phyloP scores from a whole-genome alignment of 1,140 invertebrate species.

The Sycobia sp. region DNA sequence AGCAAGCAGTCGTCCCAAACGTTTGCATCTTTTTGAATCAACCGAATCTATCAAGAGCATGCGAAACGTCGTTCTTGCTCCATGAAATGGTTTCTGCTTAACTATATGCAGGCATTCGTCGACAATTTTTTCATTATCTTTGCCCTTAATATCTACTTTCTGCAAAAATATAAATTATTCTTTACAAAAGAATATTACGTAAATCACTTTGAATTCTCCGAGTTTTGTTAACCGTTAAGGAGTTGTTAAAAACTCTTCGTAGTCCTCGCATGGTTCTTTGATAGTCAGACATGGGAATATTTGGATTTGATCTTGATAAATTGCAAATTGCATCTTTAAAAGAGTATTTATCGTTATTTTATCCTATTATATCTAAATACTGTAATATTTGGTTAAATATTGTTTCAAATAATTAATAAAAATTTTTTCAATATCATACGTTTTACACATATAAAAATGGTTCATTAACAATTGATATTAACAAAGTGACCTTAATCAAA shows the following conservation, averaged over 20 bases:
- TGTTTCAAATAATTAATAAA: too few relatives aligned
- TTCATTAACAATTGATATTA: too few relatives aligned
- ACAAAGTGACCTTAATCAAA: too few relatives aligned
- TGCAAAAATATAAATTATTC: slow-evolving; percentile 26
- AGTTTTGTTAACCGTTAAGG: slow-evolving; percentile 39
- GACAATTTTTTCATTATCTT: slow-evolving; percentile 42
- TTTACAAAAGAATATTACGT: neutral
- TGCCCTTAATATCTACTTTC: slow-evolving; percentile 42
- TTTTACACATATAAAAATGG: too few relatives aligned
- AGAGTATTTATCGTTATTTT: too few relatives aligned
- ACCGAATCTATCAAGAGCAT: slow-evolving; percentile 48
- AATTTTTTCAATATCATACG: too few relatives aligned
- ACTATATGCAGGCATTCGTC: slow-evolving; percentile 40
- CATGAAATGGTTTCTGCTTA: slow-evolving; percentile 40
- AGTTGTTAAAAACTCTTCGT: slow-evolving; percentile 39
- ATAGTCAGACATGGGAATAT: slow-evolving; percentile 2
- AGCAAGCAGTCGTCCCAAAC: slow-evolving; percentile 44
- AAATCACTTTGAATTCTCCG: neutral
- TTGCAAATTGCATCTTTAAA: neutral
- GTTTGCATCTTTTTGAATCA: slow-evolving; percentile 41
- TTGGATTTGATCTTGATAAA: neutral
- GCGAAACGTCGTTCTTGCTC: slow-evolving; percentile 46
- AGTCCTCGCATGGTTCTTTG: slow-evolving; percentile 36
- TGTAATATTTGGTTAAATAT: too few relatives aligned
- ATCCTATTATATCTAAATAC: too few relatives aligned